Percentiles rank a stretch among this genome's conserved stretches.
phyloP scores from a whole-genome alignment of 1,140 invertebrate species.

The Trichoplusia ni region DNA sequence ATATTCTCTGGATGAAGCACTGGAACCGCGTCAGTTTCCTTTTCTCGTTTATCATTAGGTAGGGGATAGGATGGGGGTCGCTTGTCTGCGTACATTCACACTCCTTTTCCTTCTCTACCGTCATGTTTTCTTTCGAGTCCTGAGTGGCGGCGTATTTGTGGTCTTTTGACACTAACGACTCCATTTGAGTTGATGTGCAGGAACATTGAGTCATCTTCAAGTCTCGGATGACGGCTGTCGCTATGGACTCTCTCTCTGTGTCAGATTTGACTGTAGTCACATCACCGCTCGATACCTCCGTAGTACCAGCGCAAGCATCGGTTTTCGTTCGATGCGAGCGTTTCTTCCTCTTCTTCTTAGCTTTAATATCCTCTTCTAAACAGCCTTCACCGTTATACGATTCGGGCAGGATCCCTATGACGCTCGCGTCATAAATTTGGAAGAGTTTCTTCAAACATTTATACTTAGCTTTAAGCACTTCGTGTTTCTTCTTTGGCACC shows the following conservation, averaged over 20 bases:
- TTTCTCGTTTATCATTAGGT: constrained; percentile 47
- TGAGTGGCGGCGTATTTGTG: constrained; percentile 46
- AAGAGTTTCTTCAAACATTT: constrained; percentile 75
- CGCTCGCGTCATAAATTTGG: constrained; percentile 72
- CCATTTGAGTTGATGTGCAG: constrained; percentile 36
- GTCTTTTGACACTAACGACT: constrained; percentile 20
- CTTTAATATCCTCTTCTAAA: constrained; percentile 36
- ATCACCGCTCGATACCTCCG: constrained; percentile 45
- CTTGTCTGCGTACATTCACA: constrained; percentile 41
- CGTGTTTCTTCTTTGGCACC: constrained; percentile 76
- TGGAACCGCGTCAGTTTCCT: constrained; percentile 61
- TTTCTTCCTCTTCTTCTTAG: constrained; percentile 40
- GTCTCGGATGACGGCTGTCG: constrained; percentile 53
- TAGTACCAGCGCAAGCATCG: constrained; percentile 60
- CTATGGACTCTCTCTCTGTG: constrained; percentile 39
- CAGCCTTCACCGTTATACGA: constrained; percentile 21
- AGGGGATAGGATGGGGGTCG: constrained; percentile 35
- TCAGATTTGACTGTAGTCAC: constrained; percentile 12
- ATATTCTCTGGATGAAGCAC: constrained; percentile 61
- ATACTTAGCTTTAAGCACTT: constrained; percentile 72
- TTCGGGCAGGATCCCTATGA: constrained; percentile 67
- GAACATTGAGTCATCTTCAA: constrained; percentile 46
- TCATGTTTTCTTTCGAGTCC: constrained; percentile 47
- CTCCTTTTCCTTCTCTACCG: constrained; percentile 34
- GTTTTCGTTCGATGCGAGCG: constrained; percentile 59